Percentiles rank a stretch among this genome's conserved stretches.
Conservation (phyloP, 2,888 invertebrate species). For the Exephanes ischioxanthus region DNA sequence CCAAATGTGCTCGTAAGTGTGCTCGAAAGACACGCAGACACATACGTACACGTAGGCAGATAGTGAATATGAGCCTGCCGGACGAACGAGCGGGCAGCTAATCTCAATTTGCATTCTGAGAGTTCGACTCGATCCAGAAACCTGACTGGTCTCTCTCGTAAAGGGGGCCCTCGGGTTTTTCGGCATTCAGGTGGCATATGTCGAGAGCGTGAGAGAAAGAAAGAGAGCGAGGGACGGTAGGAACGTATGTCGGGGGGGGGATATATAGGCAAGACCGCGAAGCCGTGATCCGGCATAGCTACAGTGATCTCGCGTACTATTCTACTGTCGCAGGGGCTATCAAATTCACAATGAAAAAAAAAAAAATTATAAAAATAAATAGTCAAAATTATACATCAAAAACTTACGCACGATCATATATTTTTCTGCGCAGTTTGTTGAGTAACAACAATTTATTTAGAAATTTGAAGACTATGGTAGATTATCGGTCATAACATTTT, state of each 20-base stretch:
- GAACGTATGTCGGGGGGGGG: conserved; percentile 70
- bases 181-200: conserved; percentile 83
- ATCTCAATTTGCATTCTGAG: conserved; percentile 81
- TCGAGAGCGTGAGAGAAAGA: conserved; percentile 67
- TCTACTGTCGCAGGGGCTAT: conserved; percentile 75
- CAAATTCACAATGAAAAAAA: conserved; percentile 65
- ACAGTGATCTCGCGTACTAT: conserved; percentile 74
- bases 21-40: conserved; percentile 69
- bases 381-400: not conserved
- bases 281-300: conserved; percentile 79
- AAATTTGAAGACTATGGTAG: not conserved
- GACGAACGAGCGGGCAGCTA: conserved; percentile 67
- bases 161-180: conserved; percentile 79
- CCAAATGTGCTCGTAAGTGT: conserved; percentile 76
- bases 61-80: conserved; percentile 58
- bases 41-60: conserved; percentile 59
- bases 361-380: not conserved
- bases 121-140: conserved; percentile 79
- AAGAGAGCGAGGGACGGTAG: conserved; percentile 32
- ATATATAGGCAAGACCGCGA: conserved; percentile 62
- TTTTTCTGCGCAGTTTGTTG: not conserved
- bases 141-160: conserved; percentile 75
- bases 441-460: not conserved
- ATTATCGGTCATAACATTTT: conserved; percentile 40
- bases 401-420: not conserved